Evolutionary conservation across 2,113 vertebrate species (phyloP).

Genomic region (Glaucomys volans): DNA sequence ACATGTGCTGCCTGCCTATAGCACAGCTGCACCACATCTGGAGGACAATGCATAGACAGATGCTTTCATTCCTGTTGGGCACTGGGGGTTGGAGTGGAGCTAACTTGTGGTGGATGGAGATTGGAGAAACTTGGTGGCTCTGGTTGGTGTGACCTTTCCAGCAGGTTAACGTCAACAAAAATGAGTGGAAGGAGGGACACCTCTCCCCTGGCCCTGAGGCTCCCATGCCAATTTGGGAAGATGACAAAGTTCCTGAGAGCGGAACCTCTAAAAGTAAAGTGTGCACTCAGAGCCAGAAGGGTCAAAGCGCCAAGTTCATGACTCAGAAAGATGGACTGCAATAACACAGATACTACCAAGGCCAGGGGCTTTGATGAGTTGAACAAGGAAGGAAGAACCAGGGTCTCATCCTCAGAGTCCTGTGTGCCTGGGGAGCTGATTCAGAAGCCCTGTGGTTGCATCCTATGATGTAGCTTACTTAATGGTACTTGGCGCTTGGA

Average conservation of each 20-base stretch:
- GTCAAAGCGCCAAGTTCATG: not conserved
- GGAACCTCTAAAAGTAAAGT: not conserved
- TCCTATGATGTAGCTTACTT: not conserved
- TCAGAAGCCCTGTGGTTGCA: not conserved
- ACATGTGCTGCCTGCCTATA: not conserved
- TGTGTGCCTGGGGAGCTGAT: too few relatives aligned
- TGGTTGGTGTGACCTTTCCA: not conserved
- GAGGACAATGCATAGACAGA: not conserved
- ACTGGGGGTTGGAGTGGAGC: not conserved
- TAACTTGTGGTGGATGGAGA: not conserved
- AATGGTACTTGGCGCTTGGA: not conserved
- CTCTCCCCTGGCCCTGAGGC: not conserved
- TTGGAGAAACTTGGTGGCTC: not conserved
- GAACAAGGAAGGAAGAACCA: not conserved
- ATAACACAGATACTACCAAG: not conserved
- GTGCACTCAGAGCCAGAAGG: not conserved
- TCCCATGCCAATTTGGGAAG: not conserved
- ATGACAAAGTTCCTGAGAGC: not conserved
- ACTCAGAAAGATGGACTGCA: not conserved
- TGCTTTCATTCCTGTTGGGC: not conserved
- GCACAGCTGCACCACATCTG: not conserved
- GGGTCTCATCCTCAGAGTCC: not conserved
- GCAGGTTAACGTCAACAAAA: not conserved
- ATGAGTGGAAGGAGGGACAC: rapidly evolving
- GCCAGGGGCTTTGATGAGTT: not conserved